These are phyloP conservation scores for Rhynchopsitta pachyrhyncha DNA, from an alignment of 2,113 vertebrate species.

Conservation along the genomic window DNA sequence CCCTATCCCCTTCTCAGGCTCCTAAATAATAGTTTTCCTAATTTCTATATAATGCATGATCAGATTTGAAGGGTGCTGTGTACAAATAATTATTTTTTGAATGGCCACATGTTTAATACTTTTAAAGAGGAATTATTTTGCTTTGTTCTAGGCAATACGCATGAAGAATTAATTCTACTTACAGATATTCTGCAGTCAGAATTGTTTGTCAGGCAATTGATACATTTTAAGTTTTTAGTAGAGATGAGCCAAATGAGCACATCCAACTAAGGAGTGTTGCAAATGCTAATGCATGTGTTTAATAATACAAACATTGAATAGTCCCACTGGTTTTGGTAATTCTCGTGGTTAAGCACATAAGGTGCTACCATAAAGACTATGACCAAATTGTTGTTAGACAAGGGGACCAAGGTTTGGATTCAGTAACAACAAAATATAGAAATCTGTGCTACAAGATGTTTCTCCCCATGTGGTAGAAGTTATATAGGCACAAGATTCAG, in stretches of 20 bases:
- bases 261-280: neutral
- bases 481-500: neutral
- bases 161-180: neutral
- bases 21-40: neutral
- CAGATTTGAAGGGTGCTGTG: neutral
- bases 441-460: neutral
- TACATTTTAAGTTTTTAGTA: neutral
- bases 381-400: neutral
- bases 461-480: neutral
- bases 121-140: neutral
- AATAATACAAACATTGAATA: neutral
- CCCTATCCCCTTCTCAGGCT: neutral
- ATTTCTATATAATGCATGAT: neutral
- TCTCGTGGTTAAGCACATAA: neutral
- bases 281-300: neutral
- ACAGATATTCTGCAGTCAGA: neutral
- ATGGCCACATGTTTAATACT: neutral
- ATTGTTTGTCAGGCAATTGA: neutral
- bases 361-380: neutral
- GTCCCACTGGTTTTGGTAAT: neutral
- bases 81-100: neutral
- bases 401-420: neutral
- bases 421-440: neutral
- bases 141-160: neutral
- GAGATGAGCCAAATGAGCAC: neutral